phyloP scores from a whole-genome alignment of 1,140 invertebrate genomes.

The Lucilia sericata region DNA sequence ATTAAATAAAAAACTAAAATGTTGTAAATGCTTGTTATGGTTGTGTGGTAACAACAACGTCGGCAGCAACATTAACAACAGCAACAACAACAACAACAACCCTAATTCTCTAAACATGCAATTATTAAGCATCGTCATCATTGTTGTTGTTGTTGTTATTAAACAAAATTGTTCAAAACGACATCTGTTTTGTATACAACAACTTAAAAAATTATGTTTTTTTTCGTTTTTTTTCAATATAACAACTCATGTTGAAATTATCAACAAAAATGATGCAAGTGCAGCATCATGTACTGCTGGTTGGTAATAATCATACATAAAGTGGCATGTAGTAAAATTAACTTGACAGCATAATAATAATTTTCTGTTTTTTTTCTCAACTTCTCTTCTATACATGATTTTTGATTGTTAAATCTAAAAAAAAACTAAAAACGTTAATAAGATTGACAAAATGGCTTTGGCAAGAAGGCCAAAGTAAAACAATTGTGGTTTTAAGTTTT shows the following conservation, averaged over 20 bases:
- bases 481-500: slow-evolving; percentile 20
- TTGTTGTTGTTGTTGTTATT: slow-evolving; percentile 33
- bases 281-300: slow-evolving; percentile 24
- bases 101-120: slow-evolving; percentile 42
- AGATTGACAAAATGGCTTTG: slow-evolving; percentile 33
- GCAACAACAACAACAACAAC: slow-evolving; percentile 22
- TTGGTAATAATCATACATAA: background rate
- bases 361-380: background rate
- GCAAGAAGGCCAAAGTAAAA: slow-evolving; percentile 3
- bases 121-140: slow-evolving; percentile 36
- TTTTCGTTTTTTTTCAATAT: no score
- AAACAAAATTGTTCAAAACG: slow-evolving; percentile 16
- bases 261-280: slow-evolving; percentile 24
- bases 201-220: background rate
- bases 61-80: background rate
- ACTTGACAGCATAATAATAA: slow-evolving; percentile 37
- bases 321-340: background rate
- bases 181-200: slow-evolving; percentile 36
- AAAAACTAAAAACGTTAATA: slow-evolving; percentile 5
- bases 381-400: background rate
- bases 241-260: slow-evolving; percentile 24
- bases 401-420: slow-evolving; percentile 1
- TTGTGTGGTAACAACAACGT: slow-evolving; percentile 40
- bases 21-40: slow-evolving; percentile 32
- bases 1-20: background rate